These are phyloP conservation scores for Aphyosemion australe DNA, from an alignment of 2,113 vertebrate species.

Conservation along the genomic window DNA sequence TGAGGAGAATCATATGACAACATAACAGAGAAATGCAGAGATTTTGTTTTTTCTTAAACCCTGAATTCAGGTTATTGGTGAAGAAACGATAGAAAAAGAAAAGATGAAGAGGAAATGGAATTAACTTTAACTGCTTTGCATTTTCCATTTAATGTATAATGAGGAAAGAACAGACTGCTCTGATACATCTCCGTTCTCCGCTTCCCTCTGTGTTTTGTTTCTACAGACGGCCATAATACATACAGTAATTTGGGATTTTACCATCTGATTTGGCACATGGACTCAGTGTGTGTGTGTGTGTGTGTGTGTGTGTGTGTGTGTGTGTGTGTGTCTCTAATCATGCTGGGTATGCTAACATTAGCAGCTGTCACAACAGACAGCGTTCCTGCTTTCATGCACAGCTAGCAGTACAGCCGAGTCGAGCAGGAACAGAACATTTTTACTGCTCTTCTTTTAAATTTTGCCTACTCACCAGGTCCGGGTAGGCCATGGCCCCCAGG, in stretches of 20 bases:
- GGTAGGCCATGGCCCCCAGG: constrained; percentile 51
- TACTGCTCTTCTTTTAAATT: background rate
- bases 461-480: constrained; percentile 68
- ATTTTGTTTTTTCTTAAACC: background rate
- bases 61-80: background rate
- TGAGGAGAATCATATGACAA: background rate
- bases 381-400: constrained; percentile 28
- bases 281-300: too few species aligned
- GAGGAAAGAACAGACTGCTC: background rate
- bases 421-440: constrained; percentile 12
- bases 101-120: background rate
- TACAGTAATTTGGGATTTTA: constrained; percentile 60
- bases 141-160: background rate
- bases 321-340: constrained; percentile 26
- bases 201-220: constrained; percentile 13
- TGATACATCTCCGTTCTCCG: background rate
- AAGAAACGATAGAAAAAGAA: background rate
- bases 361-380: constrained; percentile 67
- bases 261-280: constrained; percentile 38
- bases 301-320: constrained; percentile 18
- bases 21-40: too few species aligned
- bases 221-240: constrained; percentile 33
- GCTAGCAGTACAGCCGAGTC: constrained; percentile 25
- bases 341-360: constrained; percentile 51
- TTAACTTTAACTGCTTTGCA: background rate